Conservation (phyloP, 2,888 invertebrate species). For the Amblyjoppa fuscipennis region DNA sequence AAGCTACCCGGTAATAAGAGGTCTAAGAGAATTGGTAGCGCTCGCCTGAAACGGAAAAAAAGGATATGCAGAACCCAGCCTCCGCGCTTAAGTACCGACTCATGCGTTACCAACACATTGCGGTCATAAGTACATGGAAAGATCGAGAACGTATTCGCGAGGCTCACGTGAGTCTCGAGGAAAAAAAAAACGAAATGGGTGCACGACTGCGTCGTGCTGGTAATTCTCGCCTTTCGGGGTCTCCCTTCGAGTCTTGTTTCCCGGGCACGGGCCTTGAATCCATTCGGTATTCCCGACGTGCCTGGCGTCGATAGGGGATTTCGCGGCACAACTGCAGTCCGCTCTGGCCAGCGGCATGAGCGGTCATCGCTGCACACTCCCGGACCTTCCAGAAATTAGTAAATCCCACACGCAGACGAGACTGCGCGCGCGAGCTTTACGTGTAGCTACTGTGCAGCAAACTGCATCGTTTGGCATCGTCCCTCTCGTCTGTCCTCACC, state of each 20-base stretch:
- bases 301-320: conserved; percentile 32
- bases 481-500: conserved; percentile 67
- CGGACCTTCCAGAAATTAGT: conserved; percentile 79
- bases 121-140: not conserved
- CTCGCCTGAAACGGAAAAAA: not conserved
- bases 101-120: conserved; percentile 23
- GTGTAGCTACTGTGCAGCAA: conserved; percentile 55
- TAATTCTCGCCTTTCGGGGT: conserved; percentile 20
- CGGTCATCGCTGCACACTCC: conserved; percentile 21
- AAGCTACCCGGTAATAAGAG: not conserved
- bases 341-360: conserved; percentile 54
- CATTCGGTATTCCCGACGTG: conserved; percentile 60
- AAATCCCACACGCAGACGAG: conserved; percentile 78
- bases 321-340: conserved; percentile 51
- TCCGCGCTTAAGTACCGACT: conserved; percentile 40
- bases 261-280: conserved; percentile 43
- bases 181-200: conserved; percentile 5
- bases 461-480: conserved; percentile 55
- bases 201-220: not conserved
- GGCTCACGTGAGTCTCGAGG: conserved; percentile 7
- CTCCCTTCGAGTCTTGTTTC: conserved; percentile 27
- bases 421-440: conserved; percentile 47
- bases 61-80: conserved; percentile 2
- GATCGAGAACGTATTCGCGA: not conserved
- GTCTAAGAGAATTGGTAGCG: conserved; percentile 8